Conservation (phyloP, 2,888 invertebrate species). For the Prenolepis imparis region DNA sequence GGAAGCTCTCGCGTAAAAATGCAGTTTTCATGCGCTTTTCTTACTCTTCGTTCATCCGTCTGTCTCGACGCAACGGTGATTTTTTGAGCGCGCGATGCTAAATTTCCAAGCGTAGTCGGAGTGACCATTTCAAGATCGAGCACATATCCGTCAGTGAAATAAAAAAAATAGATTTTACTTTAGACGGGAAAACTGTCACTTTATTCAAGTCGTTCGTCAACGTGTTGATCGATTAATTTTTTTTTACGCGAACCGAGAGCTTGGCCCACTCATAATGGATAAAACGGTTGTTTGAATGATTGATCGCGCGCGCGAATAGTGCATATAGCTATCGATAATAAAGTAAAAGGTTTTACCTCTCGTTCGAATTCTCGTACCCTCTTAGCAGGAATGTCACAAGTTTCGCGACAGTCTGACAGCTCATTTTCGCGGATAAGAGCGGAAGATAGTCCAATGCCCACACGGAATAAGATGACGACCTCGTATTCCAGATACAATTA, state of each 20-base stretch:
- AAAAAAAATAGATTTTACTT: constrained; percentile 6
- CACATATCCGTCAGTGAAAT: neutral
- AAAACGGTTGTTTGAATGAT: constrained; percentile 25
- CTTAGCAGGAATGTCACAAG: constrained; percentile 40
- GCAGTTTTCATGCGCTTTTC: constrained; percentile 52
- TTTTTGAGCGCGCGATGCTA: constrained; percentile 30
- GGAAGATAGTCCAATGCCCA: constrained; percentile 28
- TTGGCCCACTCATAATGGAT: neutral
- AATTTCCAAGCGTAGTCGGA: neutral
- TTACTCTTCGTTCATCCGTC: neutral
- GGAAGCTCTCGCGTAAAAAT: constrained; percentile 60
- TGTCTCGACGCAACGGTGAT: constrained; percentile 40
- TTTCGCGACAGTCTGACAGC: constrained; percentile 39
- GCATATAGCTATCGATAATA: constrained; percentile 14
- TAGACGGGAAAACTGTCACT: neutral
- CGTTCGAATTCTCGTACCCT: constrained; percentile 19
- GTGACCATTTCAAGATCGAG: neutral
- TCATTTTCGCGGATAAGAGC: constrained; percentile 53
- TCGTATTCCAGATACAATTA: constrained; percentile 47
- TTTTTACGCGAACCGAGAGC: constrained; percentile 25
- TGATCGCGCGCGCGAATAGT: constrained; percentile 26
- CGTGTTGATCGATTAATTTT: constrained; percentile 23
- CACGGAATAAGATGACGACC: constrained; percentile 39
- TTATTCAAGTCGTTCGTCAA: constrained; percentile 11
- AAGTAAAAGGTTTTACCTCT: constrained; percentile 16